Base-by-base conservation (phyloP, 2,888 invertebrate genomes). In the Synanthedon tipuliformis region DNA sequence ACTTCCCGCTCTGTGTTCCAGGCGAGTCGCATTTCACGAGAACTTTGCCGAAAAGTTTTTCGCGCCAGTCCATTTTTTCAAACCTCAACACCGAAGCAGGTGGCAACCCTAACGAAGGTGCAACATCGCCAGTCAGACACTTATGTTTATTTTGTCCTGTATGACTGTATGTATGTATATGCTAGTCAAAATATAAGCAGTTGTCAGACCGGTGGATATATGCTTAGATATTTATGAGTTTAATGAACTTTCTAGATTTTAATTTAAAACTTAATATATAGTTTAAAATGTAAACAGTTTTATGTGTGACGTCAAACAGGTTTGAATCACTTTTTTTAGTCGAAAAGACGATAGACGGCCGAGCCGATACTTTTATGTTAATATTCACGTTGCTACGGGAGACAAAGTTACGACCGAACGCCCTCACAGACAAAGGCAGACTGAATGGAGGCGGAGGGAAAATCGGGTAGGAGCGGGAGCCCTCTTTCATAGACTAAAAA, bases 21-120 rank as follows among this genome's bases (percentile, higher is more conserved):
- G 73, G 66, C n/a, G 78, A 73, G 53, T 78, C 78, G 71, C 90
- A 90, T 64, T 84, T 87, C 53, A 90, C 83, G 16, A 90, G 71
- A 53, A 79, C 75, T 68, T 88, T 86, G 1, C 90, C 90, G 62
- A 91, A 90, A 61, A 90, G 85, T 71, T 89, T 89, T 75, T 89
- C 90, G 68, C 89, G 89, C 90, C 90, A 90, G 76, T 89, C 89
- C 77, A 86, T 85, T 59, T 70, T 78, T 45, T 45, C 8, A 34
- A 7, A 34, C 34, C 34, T 34, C 34, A 34, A 34, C 34, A 34
- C 34, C 10, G 34, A 34, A 34, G 10, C 34, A 45, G 13, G n/a
- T 15, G 45, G 15, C 45, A 45, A 45, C 45, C 45, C 45, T 45
- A 45, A 10, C 34, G 2, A 34, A 34, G 34, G 34, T 34, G 34